phyloP scores from a whole-genome alignment of 2,797 vertebrate genomes.

The Rousettus madagascariensis region DNA sequence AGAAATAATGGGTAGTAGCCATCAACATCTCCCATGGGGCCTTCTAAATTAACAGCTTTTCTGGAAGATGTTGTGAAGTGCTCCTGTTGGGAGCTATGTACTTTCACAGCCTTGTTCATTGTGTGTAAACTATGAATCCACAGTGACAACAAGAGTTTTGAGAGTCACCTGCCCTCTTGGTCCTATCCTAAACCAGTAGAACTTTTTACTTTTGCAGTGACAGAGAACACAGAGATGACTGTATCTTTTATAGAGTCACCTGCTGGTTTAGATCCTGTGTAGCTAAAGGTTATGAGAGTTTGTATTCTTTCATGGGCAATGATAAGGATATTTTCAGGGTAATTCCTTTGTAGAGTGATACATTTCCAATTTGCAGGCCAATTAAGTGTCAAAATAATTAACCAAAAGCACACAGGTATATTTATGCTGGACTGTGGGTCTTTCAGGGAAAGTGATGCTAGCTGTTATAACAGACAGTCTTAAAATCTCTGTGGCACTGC shows the following conservation, averaged over 20 bases:
- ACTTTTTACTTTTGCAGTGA: not conserved
- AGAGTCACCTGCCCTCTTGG: not conserved
- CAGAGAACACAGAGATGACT: not conserved
- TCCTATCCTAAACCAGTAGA: not conserved
- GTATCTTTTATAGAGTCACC: not conserved
- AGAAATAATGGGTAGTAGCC: not conserved
- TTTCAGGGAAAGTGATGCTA: not conserved
- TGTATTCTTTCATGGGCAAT: not conserved
- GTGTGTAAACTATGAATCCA: not conserved
- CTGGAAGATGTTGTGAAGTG: not conserved
- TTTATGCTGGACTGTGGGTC: not conserved
- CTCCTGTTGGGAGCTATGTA: not conserved
- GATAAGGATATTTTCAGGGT: not conserved
- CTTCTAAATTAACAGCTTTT: not conserved
- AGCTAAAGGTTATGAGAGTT: not conserved
- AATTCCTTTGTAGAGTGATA: not conserved
- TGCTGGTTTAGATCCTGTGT: not conserved
- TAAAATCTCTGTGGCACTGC: not conserved
- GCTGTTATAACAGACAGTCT: not conserved
- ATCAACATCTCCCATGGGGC: not conserved
- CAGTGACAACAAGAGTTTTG: not conserved
- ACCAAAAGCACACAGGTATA: not conserved
- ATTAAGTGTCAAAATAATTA: not conserved
- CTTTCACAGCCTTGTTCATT: not conserved
- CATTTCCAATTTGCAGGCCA: not conserved